Evolutionary conservation across 1,140 invertebrate species (phyloP).

Genomic region (Gryllus bimaculatus): DNA sequence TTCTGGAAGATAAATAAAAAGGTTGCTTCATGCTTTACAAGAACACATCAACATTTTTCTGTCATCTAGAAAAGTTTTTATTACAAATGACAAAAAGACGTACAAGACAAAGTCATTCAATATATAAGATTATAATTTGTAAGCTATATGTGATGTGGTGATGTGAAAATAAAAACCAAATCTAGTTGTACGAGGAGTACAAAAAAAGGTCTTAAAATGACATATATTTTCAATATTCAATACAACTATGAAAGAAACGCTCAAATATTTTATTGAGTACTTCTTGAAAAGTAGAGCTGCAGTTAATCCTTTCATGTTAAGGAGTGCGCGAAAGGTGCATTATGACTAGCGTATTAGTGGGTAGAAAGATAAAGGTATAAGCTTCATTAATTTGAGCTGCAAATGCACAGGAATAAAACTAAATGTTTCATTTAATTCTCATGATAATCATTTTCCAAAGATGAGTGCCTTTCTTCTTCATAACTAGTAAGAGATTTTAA

Average conservation of each 20-base stretch:
- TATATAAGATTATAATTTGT: neutral
- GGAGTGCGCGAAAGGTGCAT: neutral
- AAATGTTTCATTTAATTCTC: neutral
- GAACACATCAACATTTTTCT: neutral
- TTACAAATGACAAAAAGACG: neutral
- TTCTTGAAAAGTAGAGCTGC: neutral
- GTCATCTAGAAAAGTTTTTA: conserved; percentile 1
- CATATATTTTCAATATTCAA: neutral
- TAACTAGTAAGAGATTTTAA: neutral
- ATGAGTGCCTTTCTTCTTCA: neutral
- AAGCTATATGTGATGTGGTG: neutral
- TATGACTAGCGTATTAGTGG: neutral
- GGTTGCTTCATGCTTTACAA: no score
- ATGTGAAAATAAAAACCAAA: neutral
- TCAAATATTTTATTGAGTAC: neutral
- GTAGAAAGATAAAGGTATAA: conserved; percentile 5
- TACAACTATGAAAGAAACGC: neutral
- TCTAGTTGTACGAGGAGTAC: neutral
- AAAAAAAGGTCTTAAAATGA: neutral
- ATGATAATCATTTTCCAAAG: neutral
- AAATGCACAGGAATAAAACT: neutral
- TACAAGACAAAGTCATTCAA: neutral
- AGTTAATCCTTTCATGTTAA: neutral
- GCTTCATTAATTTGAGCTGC: neutral
- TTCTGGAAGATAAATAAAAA: no score